These are phyloP conservation scores for Semaprochilodus insignis DNA, from an alignment of 2,797 vertebrate species.

Conservation along the genomic window DNA sequence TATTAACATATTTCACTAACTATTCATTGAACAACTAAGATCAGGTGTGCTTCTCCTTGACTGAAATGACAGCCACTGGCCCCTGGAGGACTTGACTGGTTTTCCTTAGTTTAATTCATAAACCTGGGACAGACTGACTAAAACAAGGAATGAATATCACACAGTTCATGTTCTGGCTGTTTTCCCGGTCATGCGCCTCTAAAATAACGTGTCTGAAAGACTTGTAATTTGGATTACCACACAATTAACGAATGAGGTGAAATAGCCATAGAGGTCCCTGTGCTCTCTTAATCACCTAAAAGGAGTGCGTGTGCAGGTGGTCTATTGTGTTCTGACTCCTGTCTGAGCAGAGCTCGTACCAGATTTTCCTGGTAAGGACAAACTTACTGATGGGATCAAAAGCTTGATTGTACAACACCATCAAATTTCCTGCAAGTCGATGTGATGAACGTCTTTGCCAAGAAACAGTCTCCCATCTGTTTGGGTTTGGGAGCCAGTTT, in stretches of 20 bases:
- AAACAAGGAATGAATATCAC: neutral
- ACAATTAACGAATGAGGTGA: constrained; percentile 44
- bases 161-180: neutral
- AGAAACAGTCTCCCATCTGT: constrained; percentile 46
- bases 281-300: constrained; percentile 24
- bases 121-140: neutral
- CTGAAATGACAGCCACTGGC: neutral
- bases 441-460: constrained; percentile 33
- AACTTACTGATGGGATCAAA: constrained; percentile 22
- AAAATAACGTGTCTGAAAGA: neutral
- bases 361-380: constrained; percentile 18
- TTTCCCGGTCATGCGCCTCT: neutral
- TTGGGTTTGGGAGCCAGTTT: constrained; percentile 32
- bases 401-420: constrained; percentile 35
- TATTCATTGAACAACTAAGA: neutral
- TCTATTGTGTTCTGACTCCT: neutral
- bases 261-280: neutral
- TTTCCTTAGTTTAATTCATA: neutral
- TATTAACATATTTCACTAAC: too few species aligned
- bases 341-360: neutral
- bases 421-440: constrained; percentile 22
- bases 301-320: neutral
- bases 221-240: constrained; percentile 21
- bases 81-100: neutral
- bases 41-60: neutral